A percentile compares a stretch with the other conserved stretches of the same genome.
phyloP scores from a whole-genome alignment of 2,888 invertebrate species.

The Eristalinus sepulchralis region DNA sequence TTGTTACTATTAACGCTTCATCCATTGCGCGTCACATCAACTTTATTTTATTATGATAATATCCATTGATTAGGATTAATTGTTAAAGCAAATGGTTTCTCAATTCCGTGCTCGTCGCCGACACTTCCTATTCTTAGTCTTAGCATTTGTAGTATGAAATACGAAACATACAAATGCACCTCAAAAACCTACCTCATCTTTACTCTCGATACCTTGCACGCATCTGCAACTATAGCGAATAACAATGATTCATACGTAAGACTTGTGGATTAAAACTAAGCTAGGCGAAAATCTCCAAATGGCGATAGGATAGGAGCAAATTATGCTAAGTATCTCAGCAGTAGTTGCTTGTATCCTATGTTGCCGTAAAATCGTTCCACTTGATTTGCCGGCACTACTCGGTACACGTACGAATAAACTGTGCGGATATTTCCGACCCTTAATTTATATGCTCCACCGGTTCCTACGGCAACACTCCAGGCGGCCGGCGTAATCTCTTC shows the following conservation, averaged over 20 bases:
- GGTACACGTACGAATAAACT: background rate
- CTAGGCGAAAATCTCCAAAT: conserved; percentile 21
- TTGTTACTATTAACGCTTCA: no score
- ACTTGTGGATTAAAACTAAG: conserved; percentile 18
- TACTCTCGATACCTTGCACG: no score
- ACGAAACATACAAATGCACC: no score
- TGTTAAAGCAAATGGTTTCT: no score
- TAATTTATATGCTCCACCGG: conserved; percentile 25
- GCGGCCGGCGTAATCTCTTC: conserved; percentile 8
- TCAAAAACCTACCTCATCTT: no score
- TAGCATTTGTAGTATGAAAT: no score
- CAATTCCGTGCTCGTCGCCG: no score
- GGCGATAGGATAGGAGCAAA: background rate
- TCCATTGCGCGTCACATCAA: no score
- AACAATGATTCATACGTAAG: conserved; percentile 6
- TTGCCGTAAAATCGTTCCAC: conserved; percentile 29
- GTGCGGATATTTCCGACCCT: background rate
- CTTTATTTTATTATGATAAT: no score
- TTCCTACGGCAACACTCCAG: conserved; percentile 17
- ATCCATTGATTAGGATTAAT: no score
- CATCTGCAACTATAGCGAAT: background rate
- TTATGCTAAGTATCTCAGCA: background rate
- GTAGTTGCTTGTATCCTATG: conserved; percentile 13
- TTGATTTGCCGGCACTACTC: conserved; percentile 9
- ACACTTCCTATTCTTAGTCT: no score